phyloP scores from a whole-genome alignment of 2,888 invertebrate species.

The Monochamus alternatus region DNA sequence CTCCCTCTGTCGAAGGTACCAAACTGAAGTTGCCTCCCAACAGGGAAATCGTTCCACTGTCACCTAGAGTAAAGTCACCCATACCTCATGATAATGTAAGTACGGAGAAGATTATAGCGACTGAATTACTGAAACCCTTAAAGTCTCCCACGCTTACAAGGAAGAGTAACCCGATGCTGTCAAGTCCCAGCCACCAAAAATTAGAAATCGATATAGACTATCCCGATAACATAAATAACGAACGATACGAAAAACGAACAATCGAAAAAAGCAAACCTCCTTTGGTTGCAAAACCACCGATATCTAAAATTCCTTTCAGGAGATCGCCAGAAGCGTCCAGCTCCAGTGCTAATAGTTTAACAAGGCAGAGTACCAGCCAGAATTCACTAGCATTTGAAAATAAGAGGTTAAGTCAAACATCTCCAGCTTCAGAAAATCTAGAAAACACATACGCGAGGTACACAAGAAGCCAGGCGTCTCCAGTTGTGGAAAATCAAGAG shows the following conservation, averaged over 20 bases:
- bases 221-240: conserved; percentile 55
- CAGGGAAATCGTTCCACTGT: conserved; percentile 65
- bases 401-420: conserved; percentile 43
- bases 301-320: conserved; percentile 42
- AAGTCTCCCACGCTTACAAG: conserved; percentile 55
- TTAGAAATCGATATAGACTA: conserved; percentile 63
- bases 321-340: conserved; percentile 26
- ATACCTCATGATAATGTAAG: conserved; percentile 66
- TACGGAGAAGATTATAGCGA: conserved; percentile 68
- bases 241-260: conserved; percentile 36
- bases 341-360: conserved; percentile 17
- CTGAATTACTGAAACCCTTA: conserved; percentile 64
- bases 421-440: conserved; percentile 33
- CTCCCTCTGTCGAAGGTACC: conserved; percentile 64
- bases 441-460: conserved; percentile 16
- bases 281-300: conserved; percentile 51
- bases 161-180: conserved; percentile 39
- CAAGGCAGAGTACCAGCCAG: conserved; percentile 23
- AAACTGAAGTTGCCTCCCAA: conserved; percentile 67
- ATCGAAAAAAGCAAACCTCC: conserved; percentile 38
- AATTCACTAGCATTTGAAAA: conserved; percentile 27
- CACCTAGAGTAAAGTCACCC: conserved; percentile 68
- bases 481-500: conserved; percentile 45
- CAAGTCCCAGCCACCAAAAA: conserved; percentile 60
- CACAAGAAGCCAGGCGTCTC: conserved; percentile 52